phyloP scores from a whole-genome alignment of 2,113 vertebrate genomes.

The Pterophyllum scalare region DNA sequence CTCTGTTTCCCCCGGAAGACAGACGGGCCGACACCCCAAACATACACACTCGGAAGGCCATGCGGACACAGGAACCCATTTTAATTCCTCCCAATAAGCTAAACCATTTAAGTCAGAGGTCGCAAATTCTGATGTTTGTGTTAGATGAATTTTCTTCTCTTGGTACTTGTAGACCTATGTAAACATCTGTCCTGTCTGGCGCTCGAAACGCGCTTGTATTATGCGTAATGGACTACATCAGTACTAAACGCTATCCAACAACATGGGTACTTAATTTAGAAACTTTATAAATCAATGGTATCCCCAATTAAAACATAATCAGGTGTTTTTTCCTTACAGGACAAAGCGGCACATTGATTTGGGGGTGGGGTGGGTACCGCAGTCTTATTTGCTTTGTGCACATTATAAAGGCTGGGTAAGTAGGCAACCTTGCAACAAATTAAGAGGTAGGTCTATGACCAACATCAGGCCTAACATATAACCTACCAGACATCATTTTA shows the following conservation, averaged over 20 bases:
- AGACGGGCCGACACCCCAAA: slow-evolving; percentile 12
- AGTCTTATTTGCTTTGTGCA: neutral
- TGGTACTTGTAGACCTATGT: slow-evolving; percentile 17
- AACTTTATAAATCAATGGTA: neutral
- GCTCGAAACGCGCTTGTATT: neutral
- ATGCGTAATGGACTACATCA: neutral
- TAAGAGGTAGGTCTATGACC: neutral
- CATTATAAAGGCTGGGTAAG: neutral
- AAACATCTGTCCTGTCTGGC: slow-evolving; percentile 23
- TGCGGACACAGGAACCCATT: neutral
- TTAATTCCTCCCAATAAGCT: neutral
- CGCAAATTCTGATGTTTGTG: neutral
- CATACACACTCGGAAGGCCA: neutral
- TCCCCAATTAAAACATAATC: neutral
- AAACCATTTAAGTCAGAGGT: neutral
- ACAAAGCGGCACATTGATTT: neutral
- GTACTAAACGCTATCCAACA: neutral
- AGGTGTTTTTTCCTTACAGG: neutral
- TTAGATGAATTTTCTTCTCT: slow-evolving; percentile 16
- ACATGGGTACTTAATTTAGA: neutral
- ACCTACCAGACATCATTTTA: slow-evolving; percentile 23
- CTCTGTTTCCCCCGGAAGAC: slow-evolving; percentile 56
- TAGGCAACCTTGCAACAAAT: slow-evolving; percentile 1
- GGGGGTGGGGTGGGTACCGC: neutral
- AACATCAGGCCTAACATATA: neutral